Percentiles rank a stretch among this genome's conserved stretches.
phyloP scores from a whole-genome alignment of 2,797 vertebrate genomes.

The Ambastaia sidthimunki region DNA sequence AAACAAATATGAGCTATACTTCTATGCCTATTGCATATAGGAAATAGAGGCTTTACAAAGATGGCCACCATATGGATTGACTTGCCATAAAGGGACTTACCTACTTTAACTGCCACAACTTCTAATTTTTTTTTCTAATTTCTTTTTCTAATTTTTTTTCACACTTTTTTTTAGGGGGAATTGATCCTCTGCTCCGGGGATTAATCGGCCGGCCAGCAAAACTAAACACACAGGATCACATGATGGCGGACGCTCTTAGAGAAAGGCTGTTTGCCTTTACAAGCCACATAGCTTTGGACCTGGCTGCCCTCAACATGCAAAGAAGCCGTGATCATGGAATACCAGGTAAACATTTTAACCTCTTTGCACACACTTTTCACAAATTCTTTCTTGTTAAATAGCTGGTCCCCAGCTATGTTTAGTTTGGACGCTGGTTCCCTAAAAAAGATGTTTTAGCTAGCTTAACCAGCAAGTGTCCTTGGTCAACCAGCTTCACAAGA shows the following conservation, averaged over 20 bases:
- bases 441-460: too few species aligned
- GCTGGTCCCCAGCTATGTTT: background rate
- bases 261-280: conserved; percentile 77
- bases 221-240: conserved; percentile 75
- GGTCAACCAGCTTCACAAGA: too few species aligned
- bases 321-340: conserved; percentile 85
- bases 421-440: too few species aligned
- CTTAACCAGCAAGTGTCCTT: too few species aligned
- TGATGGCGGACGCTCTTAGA: conserved; percentile 77
- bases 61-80: background rate
- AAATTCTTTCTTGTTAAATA: background rate
- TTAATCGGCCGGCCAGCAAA: conserved; percentile 74
- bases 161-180: conserved; percentile 71
- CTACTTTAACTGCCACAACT: background rate
- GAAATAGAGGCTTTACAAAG: background rate
- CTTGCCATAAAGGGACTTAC: background rate
- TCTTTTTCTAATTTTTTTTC: too few species aligned
- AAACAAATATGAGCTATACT: background rate
- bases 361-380: background rate
- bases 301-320: conserved; percentile 87
- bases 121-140: background rate
- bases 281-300: conserved; percentile 78
- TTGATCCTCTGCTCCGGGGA: conserved; percentile 77
- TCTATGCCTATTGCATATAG: background rate
- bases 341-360: conserved; percentile 75